phyloP scores from a whole-genome alignment of 2,888 invertebrate genomes.

The Drosophila silvestris region DNA sequence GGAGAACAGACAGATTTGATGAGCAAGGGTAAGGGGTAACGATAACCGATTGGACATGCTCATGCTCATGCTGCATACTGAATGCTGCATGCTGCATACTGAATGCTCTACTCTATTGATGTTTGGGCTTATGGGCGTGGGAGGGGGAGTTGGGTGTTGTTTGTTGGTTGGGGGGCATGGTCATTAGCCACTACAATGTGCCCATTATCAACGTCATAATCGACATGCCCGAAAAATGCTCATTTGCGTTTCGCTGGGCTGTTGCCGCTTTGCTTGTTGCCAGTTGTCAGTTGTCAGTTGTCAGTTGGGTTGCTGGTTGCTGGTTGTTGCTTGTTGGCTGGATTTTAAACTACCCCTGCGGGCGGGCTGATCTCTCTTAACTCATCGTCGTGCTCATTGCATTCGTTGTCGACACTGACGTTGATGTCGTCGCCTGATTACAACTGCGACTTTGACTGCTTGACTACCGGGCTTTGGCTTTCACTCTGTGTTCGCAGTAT shows the following conservation, averaged over 20 bases:
- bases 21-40: slow-evolving; percentile 22
- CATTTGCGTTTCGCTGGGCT: slow-evolving; percentile 33
- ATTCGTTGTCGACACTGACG: slow-evolving; percentile 19
- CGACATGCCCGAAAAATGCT: slow-evolving; percentile 39
- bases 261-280: slow-evolving; percentile 16
- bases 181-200: slow-evolving; percentile 42
- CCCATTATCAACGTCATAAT: slow-evolving; percentile 60
- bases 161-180: slow-evolving; percentile 13
- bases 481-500: slow-evolving; percentile 14
- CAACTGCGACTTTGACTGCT: slow-evolving; percentile 46
- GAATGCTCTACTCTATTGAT: not conserved
- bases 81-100: not conserved
- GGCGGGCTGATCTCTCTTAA: slow-evolving; percentile 57
- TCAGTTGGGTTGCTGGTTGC: slow-evolving; percentile 18
- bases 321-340: slow-evolving; percentile 20
- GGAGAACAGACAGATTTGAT: not conserved
- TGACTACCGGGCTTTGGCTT: slow-evolving; percentile 47
- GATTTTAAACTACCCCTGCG: slow-evolving; percentile 57
- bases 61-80: not conserved
- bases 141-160: not conserved
- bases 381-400: slow-evolving; percentile 17
- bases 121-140: not conserved
- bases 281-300: slow-evolving; percentile 11
- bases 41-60: slow-evolving; percentile 11
- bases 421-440: slow-evolving; percentile 49